Percentiles rank a stretch among this genome's conserved stretches.
These are phyloP conservation scores for Montipora sp. DNA, from an alignment of 64 coral and sea anemone genomes.

Conservation along the genomic window DNA sequence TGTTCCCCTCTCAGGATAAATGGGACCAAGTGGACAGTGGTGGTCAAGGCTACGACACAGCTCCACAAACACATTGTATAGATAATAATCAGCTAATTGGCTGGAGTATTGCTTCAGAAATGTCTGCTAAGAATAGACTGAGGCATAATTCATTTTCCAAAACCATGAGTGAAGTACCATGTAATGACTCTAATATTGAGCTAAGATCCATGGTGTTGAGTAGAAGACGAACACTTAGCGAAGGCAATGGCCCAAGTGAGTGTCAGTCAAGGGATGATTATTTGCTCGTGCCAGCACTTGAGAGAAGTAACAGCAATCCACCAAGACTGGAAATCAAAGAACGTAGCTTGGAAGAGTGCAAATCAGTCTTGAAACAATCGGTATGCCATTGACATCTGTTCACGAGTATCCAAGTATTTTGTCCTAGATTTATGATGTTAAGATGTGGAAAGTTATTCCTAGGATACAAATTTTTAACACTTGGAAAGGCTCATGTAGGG, in stretches of 20 bases:
- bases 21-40: background rate
- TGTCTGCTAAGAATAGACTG: background rate
- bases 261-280: background rate
- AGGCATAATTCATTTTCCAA: background rate
- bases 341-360: constrained; percentile 61
- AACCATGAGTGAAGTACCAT: background rate
- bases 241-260: constrained; percentile 2
- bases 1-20: background rate
- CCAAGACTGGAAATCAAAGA: constrained; percentile 9
- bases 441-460: no score
- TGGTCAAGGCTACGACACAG: background rate
- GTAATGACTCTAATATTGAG: background rate
- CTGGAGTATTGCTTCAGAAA: constrained; percentile 7
- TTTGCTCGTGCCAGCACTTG: background rate
- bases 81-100: background rate
- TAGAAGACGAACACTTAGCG: constrained; percentile 42
- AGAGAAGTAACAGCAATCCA: background rate
- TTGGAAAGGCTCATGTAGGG: no score
- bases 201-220: background rate
- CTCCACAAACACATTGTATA: background rate
- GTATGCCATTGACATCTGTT: constrained; percentile 16
- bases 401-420: background rate
- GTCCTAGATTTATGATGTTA: no score
- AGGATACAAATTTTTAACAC: no score
- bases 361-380: constrained; percentile 44